phyloP scores from a whole-genome alignment of 2,113 vertebrate genomes.

The Naja naja region DNA sequence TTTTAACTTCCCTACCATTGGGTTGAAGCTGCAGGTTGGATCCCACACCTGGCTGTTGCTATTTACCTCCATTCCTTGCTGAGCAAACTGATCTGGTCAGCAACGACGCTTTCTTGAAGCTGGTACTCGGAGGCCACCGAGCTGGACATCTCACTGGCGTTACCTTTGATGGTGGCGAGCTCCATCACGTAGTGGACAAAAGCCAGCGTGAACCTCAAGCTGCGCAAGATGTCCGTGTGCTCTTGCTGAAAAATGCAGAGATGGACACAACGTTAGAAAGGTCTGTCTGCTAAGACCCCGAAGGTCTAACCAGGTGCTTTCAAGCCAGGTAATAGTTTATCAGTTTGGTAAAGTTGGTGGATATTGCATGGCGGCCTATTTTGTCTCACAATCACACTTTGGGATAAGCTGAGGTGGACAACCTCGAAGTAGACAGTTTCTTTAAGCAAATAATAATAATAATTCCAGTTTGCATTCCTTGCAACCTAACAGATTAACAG shows the following conservation, averaged over 20 bases:
- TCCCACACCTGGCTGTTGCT: background rate
- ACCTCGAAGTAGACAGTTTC: background rate
- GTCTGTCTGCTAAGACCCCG: background rate
- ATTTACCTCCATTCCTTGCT: conserved; percentile 91
- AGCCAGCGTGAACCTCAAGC: conserved; percentile 85
- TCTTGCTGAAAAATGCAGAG: conserved; percentile 72
- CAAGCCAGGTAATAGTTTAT: background rate
- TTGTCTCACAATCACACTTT: background rate
- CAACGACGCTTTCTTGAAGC: conserved; percentile 89
- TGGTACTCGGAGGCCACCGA: conserved; percentile 72
- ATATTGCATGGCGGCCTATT: background rate
- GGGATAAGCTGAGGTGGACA: background rate
- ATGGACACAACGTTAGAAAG: background rate
- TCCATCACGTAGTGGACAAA: conserved; percentile 90
- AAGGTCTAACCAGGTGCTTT: background rate
- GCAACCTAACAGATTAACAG: too few species aligned
- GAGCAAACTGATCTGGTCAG: conserved; percentile 93
- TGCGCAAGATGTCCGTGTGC: conserved; percentile 85
- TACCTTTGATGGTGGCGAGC: conserved; percentile 81
- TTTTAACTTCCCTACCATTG: background rate
- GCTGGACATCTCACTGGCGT: conserved; percentile 60
- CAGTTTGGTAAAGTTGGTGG: background rate
- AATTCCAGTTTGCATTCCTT: too few species aligned
- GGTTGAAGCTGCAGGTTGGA: background rate
- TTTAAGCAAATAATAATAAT: background rate